Evolutionary conservation across 2,113 vertebrate genomes (phyloP).

Genomic region (Oreochromis niloticus): DNA sequence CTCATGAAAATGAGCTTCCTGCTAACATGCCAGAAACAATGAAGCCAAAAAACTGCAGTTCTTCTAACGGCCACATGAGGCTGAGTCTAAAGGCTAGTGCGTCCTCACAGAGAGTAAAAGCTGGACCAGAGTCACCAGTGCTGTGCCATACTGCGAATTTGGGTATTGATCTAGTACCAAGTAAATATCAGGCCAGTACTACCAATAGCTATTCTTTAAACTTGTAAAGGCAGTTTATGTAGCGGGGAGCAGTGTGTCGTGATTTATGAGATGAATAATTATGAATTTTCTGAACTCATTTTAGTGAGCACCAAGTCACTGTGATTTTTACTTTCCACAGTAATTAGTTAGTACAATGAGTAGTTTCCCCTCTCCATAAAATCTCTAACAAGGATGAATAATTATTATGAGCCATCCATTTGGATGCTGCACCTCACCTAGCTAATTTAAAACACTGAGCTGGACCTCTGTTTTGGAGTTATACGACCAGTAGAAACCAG

Average conservation of each 20-base stretch:
- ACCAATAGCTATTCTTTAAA: neutral
- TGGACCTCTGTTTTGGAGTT: neutral
- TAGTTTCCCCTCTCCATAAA: neutral
- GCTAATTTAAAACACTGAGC: neutral
- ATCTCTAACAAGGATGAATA: neutral
- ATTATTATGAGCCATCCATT: neutral
- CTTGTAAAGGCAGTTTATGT: neutral
- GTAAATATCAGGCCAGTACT: neutral
- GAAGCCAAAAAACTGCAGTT: neutral
- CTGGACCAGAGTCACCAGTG: neutral
- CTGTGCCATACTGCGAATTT: neutral
- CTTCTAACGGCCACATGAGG: neutral
- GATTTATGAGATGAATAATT: neutral
- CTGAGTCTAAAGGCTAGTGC: neutral
- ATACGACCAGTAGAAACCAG: neutral
- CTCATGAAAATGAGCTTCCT: neutral
- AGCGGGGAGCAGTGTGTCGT: neutral
- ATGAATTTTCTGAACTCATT: neutral
- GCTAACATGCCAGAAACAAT: neutral
- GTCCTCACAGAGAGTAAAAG: neutral
- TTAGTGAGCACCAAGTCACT: neutral
- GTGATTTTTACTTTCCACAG: neutral
- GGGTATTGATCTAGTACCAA: neutral
- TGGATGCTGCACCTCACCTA: neutral
- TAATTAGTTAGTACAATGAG: neutral